Evolutionary conservation across 1,140 invertebrate species (phyloP), one percentile per base, ranked within the genome.

Genomic region (Scaptomyza hsui): DNA sequence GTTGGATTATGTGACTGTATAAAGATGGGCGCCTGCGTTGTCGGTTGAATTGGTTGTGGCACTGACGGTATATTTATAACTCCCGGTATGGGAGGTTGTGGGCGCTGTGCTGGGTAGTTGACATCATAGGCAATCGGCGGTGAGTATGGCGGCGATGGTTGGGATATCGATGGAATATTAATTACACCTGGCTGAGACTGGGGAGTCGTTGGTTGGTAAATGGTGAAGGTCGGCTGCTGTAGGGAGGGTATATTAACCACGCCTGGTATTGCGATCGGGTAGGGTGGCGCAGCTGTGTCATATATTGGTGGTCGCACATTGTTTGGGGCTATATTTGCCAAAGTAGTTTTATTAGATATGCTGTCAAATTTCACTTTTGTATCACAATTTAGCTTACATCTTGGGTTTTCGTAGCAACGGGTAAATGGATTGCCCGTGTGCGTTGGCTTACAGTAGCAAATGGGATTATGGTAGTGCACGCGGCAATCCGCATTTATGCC

Each of bases 381-480:
- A 12, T 13, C 5, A 49, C 15, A 60, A 41, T 15, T 7, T 21
- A 19, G 44, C 89, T 91, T 91, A 91, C 89, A 79, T 92, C 70
- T 92, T 92, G 90, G 75, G 26, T 15, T 76, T 81, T 95, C 69
- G 75, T 90, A 78, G 72, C 94, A 95, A 72, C 93, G 92, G 55
- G 93, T 85, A 75, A 94, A 94, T 19, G 95, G 94, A 92, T 95
- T 93, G 32, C 95, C 94, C 21, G 93, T 94, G 79, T 94, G 96
- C n/a, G 95, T 92, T 95, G 94, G 53, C 94, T 94, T 71, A 93
- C 96, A 97, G 4, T 92, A 93, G 81, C 96, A 97, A 49, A 94
- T 94, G 4, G 96, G 94, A 21, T 94, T 93, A 76, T 97, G 95
- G 78, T 94, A 94, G 15, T 94, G 92, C 10, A 95, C 94, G 12